A percentile compares a stretch with the other conserved stretches of the same genome.
phyloP scores from a whole-genome alignment of 2,797 vertebrate species.

The Protosalanx chinensis region DNA sequence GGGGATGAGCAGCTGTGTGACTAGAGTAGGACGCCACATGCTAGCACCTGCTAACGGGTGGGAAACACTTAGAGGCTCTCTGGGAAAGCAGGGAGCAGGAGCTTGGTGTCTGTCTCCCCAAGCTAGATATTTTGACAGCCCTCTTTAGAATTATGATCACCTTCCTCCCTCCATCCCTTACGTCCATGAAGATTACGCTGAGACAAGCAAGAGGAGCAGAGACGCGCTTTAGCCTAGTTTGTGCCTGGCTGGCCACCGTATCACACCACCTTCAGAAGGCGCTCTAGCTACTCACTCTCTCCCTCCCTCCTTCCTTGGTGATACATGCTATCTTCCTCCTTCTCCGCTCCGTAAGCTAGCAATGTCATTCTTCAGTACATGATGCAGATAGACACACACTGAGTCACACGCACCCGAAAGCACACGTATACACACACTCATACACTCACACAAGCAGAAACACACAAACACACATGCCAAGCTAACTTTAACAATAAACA shows the following conservation, averaged over 20 bases:
- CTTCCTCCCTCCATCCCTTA: slow-evolving; percentile 29
- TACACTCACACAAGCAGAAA: slow-evolving; percentile 35
- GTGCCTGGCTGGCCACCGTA: slow-evolving; percentile 76
- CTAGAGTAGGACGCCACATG: slow-evolving; percentile 44
- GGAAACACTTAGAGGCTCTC: slow-evolving; percentile 51
- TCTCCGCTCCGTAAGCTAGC: slow-evolving; percentile 50
- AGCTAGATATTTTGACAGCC: slow-evolving; percentile 41
- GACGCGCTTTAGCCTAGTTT: slow-evolving; percentile 64
- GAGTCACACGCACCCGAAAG: slow-evolving; percentile 26
- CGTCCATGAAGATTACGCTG: slow-evolving; percentile 74
- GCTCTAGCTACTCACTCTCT: slow-evolving; percentile 58
- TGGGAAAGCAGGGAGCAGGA: neutral
- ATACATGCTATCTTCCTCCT: slow-evolving; percentile 52
- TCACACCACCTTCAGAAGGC: slow-evolving; percentile 84
- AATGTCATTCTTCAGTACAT: slow-evolving; percentile 44
- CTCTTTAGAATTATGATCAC: slow-evolving; percentile 67
- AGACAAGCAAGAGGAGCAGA: slow-evolving; percentile 65
- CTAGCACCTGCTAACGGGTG: slow-evolving; percentile 4
- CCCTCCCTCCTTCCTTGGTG: slow-evolving; percentile 47
- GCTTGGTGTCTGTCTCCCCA: slow-evolving; percentile 39
- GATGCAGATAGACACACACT: slow-evolving; percentile 14
- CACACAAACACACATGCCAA: neutral
- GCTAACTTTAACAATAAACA: neutral
- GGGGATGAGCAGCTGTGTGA: slow-evolving; percentile 44
- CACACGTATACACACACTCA: slow-evolving; percentile 13